Percentiles rank a stretch among this genome's conserved stretches.
Evolutionary conservation across 2,797 vertebrate genomes (phyloP).

Genomic region (Pseudochirops corinnae): DNA sequence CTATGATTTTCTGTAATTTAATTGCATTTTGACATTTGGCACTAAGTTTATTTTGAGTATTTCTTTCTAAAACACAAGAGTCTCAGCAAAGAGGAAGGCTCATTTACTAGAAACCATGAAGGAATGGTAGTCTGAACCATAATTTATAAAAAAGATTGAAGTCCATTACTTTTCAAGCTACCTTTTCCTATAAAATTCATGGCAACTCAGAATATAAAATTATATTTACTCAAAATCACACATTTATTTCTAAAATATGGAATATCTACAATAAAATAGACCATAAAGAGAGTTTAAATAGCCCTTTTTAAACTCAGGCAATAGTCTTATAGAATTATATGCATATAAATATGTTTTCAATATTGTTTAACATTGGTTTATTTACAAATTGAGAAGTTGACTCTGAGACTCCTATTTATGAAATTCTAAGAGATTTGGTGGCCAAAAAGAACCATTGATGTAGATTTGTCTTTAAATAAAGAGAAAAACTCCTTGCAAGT

Average conservation of each 20-base stretch:
- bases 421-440: background rate
- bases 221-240: background rate
- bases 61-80: no score
- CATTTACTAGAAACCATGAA: background rate
- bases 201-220: background rate
- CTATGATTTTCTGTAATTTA: background rate
- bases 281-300: background rate
- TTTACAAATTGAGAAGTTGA: constrained; percentile 34
- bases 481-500: constrained; percentile 28
- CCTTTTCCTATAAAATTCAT: background rate
- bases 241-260: background rate
- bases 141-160: background rate
- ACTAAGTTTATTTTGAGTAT: background rate
- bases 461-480: background rate
- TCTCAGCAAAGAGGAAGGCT: background rate
- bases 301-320: background rate
- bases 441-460: background rate
- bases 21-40: background rate
- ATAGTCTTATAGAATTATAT: background rate
- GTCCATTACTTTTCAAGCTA: background rate
- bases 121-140: background rate
- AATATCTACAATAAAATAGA: background rate
- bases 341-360: background rate
- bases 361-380: constrained; percentile 19
- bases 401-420: background rate